Conservation (phyloP, 2,797 vertebrate genomes). For the Clangula hyemalis region DNA sequence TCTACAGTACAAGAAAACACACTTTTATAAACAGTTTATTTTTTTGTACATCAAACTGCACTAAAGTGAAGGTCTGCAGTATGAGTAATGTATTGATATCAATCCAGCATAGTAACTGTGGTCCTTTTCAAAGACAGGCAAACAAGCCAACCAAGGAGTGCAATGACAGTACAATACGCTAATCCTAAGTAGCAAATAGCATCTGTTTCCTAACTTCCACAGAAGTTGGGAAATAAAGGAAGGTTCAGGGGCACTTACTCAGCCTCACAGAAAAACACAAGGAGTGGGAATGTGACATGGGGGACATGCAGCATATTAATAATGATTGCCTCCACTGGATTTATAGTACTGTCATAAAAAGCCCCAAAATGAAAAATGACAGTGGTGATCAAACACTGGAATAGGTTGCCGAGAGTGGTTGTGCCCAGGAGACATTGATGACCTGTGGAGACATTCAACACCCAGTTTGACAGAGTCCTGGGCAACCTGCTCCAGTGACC, state of each 20-base stretch:
- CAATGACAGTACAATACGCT: not conserved
- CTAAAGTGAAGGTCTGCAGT: not conserved
- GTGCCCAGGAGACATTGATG: not conserved
- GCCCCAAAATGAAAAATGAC: not conserved
- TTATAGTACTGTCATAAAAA: not conserved
- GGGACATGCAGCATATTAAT: not conserved
- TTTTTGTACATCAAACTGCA: not conserved
- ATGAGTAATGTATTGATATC: not conserved
- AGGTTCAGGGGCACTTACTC: not conserved
- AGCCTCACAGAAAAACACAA: not conserved
- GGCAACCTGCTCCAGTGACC: not conserved
- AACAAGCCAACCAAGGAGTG: not conserved
- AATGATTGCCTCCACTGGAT: not conserved
- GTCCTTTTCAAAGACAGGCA: not conserved
- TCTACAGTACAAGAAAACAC: not conserved
- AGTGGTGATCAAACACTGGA: not conserved
- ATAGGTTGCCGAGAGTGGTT: not conserved
- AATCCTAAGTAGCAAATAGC: not conserved
- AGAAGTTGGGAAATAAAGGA: fast-evolving
- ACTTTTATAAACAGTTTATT: not conserved
- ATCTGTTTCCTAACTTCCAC: not conserved
- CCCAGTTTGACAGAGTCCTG: not conserved
- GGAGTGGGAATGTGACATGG: not conserved
- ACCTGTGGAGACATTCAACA: not conserved
- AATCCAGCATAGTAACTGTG: not conserved